phyloP scores from a whole-genome alignment of 2,113 vertebrate species.

The Anser brachyrhynchus region DNA sequence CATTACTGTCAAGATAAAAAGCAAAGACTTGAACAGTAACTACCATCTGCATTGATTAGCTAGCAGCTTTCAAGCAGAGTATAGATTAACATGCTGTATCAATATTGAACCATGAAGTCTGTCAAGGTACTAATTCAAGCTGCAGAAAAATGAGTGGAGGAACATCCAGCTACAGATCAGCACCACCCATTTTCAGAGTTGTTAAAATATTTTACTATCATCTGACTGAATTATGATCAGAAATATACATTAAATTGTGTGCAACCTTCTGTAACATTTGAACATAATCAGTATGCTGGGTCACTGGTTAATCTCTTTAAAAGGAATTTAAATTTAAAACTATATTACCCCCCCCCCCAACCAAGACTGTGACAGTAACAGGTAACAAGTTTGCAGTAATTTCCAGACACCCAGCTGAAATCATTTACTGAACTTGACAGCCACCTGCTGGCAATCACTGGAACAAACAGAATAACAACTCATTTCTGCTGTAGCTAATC shows the following conservation, averaged over 20 bases:
- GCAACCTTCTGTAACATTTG: background rate
- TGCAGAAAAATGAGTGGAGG: background rate
- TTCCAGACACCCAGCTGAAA: background rate
- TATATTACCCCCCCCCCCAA: no score
- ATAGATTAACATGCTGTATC: background rate
- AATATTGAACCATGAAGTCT: background rate
- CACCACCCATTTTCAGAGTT: background rate
- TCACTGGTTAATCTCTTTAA: background rate
- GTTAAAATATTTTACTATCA: background rate
- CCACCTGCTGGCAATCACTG: slow-evolving; percentile 45
- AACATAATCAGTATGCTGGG: background rate
- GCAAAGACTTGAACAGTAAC: background rate
- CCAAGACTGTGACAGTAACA: background rate
- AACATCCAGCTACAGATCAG: background rate
- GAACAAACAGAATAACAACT: background rate
- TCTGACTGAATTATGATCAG: background rate
- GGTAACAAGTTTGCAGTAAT: background rate
- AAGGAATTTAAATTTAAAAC: background rate
- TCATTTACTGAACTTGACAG: background rate
- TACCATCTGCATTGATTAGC: background rate
- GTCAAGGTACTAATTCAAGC: background rate
- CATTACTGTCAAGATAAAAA: background rate
- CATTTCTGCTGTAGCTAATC: background rate
- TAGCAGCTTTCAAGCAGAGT: background rate
- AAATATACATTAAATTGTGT: background rate